Base-by-base conservation (phyloP, 2,888 invertebrate species). In the Macropis europaea region DNA sequence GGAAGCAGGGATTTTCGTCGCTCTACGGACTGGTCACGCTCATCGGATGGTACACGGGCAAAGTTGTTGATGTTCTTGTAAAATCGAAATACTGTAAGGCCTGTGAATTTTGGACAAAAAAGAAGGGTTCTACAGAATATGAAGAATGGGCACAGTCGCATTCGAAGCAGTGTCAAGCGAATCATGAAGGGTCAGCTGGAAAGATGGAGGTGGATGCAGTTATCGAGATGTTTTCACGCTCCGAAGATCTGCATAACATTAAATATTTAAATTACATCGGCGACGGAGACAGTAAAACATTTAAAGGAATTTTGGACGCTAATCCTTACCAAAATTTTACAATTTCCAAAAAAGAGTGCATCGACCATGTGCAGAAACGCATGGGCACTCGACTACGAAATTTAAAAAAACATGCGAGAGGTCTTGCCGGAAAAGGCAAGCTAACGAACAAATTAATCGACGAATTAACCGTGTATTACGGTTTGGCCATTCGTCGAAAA, bases 401-500 rank as follows among this genome's bases (percentile, higher is more conserved):
- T 47, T 2, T 59, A 30, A 63, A 53, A 48, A 60, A 70, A 40
- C 38, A 45, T 36, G 60, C 19, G 15, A 64, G 53, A 53, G n/a
- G 61, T 2, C 57, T 73, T 17, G 56, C 54, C 11, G 66, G 71
- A 30, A 67, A 66, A 69, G 64, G 73, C 5, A 69, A 68, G 38
- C 64, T 13, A 52, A 68, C 34, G 52, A 68, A 32, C 40, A 67
- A 24, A 56, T n/a, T n/a, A n/a, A 43, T 68, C 11, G 56, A 68
- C 34, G 52, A 68, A 32, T 34, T 71, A 24, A 56, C 34, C 15
- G 34, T 57, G 34, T 84, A 74, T 60, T 84, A 84, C 64, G 82
- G 82, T 9, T 43, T 77, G 28, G 85, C 81, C 2, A 83, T 85
- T 24, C 70, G 81, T 24, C 61, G 76, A 22, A 77, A 83, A 73